Base-by-base conservation (phyloP, 2,797 vertebrate genomes). In the Anabas testudineus region DNA sequence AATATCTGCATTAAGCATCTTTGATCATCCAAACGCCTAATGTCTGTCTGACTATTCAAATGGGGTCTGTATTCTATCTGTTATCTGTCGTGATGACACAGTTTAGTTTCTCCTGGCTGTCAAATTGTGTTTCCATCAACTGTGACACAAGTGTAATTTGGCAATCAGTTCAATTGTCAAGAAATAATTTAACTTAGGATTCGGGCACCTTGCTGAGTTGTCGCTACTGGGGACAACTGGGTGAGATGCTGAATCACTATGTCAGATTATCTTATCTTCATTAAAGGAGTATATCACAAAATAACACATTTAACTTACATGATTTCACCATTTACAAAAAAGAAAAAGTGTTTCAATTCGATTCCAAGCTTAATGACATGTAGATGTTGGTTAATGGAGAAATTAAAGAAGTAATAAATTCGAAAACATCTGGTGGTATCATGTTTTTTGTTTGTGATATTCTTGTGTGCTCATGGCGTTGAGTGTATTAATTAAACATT, bases 291-390 rank as follows among this genome's bases (percentile, higher is more conserved):
- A n/a, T n/a, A n/a, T n/a, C n/a, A 32, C 36, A 28, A 41, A 63
- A 49, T 16, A 61, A n/a, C 53, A 56, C 43, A 15, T 80, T 80
- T 19, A 68, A 46, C 36, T 79, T 64, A 52, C 73, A 32, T 28
- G 34, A 76, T 67, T 65, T 36, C 37, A 53, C 68, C 39, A 82
- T 76, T 75, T 71, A n/a, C n/a, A n/a, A n/a, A 81, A 81, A 32
- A 32, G 30, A 59, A 10, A 73, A 74, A 78, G 41, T 37, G 64
- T 28, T 75, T 66, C 66, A 47, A 71, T 66, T 61, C 28, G 13
- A 47, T 16, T 41, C 41, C 43, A n/a, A 60, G 67, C 55, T 67
- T 28, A 46, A 76, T 72, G 64, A 83, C 60, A 46, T 37, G 4
- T 47, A 55, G 73, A 77, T 66, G 54, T 67, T 80, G 71, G 45